Evolutionary conservation across 2,888 invertebrate genomes (phyloP).

Genomic region (Eristalis arbustorum): DNA sequence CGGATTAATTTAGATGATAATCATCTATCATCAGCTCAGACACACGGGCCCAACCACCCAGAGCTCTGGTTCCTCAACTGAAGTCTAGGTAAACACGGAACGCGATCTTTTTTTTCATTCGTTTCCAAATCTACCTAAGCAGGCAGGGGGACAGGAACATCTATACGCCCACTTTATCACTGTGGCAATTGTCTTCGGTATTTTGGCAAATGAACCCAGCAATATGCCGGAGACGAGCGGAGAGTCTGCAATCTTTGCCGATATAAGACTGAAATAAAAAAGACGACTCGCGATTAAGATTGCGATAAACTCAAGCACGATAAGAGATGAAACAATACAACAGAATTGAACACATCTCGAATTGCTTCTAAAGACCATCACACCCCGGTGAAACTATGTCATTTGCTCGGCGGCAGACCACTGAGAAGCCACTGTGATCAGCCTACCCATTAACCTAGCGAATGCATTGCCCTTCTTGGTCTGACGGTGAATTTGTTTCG

Average conservation of each 20-base stretch:
- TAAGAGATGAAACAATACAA: conserved; percentile 21
- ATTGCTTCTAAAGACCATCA: conserved; percentile 29
- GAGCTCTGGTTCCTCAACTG: not conserved
- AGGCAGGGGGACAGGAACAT: not conserved
- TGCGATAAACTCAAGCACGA: conserved; percentile 39
- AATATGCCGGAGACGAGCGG: conserved; percentile 1
- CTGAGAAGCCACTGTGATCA: conserved; percentile 16
- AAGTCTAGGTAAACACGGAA: conserved; percentile 24
- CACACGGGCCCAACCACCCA: not conserved
- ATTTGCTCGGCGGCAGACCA: conserved; percentile 37
- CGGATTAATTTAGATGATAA: conserved; percentile 45
- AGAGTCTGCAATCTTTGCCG: not conserved
- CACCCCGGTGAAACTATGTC: conserved; percentile 29
- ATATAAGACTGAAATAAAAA: conserved; percentile 41
- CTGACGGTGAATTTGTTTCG: not conserved
- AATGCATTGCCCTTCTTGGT: not conserved
- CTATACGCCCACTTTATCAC: conserved; percentile 6
- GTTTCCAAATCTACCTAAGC: not conserved
- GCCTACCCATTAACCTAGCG: not conserved
- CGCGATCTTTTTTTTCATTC: not conserved
- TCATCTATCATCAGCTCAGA: conserved; percentile 28
- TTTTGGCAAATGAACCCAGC: conserved; percentile 29
- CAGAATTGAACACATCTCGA: not conserved
- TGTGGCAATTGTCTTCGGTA: conserved; percentile 1
- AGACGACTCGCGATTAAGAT: conserved; percentile 35